phyloP scores from a whole-genome alignment of 2,888 invertebrate species.

The Cepaea hortensis region DNA sequence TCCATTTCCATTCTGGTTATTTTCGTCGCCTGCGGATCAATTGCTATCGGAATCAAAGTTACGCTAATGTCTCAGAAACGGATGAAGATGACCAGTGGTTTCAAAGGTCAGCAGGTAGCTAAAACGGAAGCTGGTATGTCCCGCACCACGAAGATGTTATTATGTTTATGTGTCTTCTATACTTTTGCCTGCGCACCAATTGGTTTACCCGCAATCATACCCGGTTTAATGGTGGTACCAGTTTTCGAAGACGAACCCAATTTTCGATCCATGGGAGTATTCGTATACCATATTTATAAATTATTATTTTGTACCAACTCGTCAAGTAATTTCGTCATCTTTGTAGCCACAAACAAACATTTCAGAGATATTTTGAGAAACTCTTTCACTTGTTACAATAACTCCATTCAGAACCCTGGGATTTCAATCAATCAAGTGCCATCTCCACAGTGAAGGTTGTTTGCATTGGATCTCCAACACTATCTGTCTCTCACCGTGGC shows the following conservation, averaged over 20 bases:
- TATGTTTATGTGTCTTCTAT: constrained; percentile 24
- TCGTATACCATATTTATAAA: constrained; percentile 8
- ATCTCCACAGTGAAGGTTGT: no score
- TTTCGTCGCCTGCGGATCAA: constrained; percentile 1
- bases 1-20: background rate
- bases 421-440: no score
- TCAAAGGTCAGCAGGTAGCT: background rate
- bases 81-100: background rate
- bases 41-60: constrained; percentile 19
- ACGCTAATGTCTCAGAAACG: background rate
- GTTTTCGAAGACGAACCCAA: constrained; percentile 8
- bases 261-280: background rate
- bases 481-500: no score
- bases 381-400: background rate
- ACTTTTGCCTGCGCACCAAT: constrained; percentile 16
- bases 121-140: background rate
- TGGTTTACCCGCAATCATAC: constrained; percentile 18
- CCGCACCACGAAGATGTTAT: constrained; percentile 6
- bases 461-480: no score
- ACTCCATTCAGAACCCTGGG: background rate
- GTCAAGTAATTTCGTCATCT: background rate
- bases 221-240: constrained; percentile 2
- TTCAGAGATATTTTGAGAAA: constrained; percentile 4
- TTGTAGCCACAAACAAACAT: constrained; percentile 16
- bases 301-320: constrained; percentile 3